Evolutionary conservation across 1,140 invertebrate genomes (phyloP).

Genomic region (Caerostris darwini): DNA sequence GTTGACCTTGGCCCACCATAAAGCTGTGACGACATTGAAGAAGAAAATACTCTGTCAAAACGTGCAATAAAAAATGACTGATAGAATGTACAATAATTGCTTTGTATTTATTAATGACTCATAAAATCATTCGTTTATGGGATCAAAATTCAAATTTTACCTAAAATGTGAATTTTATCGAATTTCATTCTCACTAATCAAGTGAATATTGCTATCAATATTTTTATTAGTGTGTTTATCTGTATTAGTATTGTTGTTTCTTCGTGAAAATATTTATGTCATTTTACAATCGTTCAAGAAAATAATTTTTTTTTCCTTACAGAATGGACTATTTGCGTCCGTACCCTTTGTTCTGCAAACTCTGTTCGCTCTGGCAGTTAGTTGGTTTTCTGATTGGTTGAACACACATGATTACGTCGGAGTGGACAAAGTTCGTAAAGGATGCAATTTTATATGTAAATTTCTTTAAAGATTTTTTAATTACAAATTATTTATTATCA

Average conservation of each 20-base stretch:
- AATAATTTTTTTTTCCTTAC: slow-evolving; percentile 71
- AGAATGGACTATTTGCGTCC: slow-evolving; percentile 85
- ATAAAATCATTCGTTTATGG: too few relatives aligned
- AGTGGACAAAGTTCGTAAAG: slow-evolving; percentile 75
- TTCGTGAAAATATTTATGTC: not conserved
- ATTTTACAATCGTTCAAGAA: slow-evolving; percentile 78
- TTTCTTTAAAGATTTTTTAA: not conserved
- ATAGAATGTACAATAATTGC: too few relatives aligned
- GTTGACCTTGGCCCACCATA: too few relatives aligned
- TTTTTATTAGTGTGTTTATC: not conserved
- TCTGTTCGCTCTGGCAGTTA: slow-evolving; percentile 82
- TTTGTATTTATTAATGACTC: too few relatives aligned
- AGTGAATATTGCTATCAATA: too few relatives aligned
- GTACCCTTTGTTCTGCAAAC: slow-evolving; percentile 85
- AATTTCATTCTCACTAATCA: too few relatives aligned
- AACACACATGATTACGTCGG: slow-evolving; percentile 75
- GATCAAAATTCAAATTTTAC: too few relatives aligned
- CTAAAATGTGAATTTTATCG: too few relatives aligned
- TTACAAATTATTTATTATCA: too few relatives aligned
- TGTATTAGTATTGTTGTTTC: not conserved
- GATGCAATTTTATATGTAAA: slow-evolving; percentile 77
- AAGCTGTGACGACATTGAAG: too few relatives aligned
- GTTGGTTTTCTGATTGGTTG: slow-evolving; percentile 83
- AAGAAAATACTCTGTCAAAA: too few relatives aligned
- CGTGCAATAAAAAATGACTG: too few relatives aligned